Conservation (phyloP, 2,888 invertebrate species). For the Leptopilina drosophilae region DNA sequence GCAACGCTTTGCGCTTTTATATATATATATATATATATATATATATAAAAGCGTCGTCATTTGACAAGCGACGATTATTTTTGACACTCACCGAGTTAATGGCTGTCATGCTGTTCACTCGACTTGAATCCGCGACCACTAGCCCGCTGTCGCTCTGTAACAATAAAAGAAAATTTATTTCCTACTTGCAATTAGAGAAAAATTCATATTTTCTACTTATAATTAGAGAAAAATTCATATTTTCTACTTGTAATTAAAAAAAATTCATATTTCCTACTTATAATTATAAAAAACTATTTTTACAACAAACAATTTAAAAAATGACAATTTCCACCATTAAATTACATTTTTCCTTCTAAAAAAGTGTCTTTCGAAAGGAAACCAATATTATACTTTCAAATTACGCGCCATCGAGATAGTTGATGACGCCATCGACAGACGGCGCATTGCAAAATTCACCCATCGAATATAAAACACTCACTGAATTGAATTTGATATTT, state of each 20-base stretch:
- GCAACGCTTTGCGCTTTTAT: constrained; percentile 44
- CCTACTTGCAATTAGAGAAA: no score
- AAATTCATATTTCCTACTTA: no score
- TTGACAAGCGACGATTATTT: constrained; percentile 19
- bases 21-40: no score
- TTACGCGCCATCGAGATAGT: neutral
- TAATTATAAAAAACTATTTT: no score
- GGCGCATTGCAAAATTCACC: neutral
- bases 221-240: no score
- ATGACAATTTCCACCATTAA: no score
- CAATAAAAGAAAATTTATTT: constrained; percentile 41
- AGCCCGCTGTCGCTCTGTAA: constrained; percentile 77
- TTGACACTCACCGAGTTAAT: constrained; percentile 76
- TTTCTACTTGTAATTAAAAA: no score
- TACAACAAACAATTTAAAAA: no score
- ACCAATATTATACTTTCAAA: neutral
- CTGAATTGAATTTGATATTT: no score
- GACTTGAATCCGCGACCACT: constrained; percentile 76
- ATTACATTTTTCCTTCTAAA: no score
- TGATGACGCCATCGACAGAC: neutral
- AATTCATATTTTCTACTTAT: no score
- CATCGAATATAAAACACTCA: no score
- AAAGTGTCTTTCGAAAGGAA: constrained; percentile 26
- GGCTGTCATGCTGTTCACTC: constrained; percentile 76
- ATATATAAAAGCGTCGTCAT: constrained; percentile 22